phyloP scores from a whole-genome alignment of 2,797 vertebrate species.

The Oryzias sinensis region DNA sequence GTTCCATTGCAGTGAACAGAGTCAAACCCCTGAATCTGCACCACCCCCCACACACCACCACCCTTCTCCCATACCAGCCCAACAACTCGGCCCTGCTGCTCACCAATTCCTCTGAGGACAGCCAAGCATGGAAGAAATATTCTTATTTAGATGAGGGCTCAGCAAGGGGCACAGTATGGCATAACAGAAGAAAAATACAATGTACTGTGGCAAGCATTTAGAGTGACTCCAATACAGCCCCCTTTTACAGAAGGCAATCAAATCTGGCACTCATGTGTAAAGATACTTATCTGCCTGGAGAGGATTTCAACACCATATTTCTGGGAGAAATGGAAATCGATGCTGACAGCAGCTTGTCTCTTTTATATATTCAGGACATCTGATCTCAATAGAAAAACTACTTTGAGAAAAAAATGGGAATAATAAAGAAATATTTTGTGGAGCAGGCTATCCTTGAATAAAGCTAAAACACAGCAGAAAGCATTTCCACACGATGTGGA shows the following conservation, averaged over 20 bases:
- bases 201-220: slow-evolving; percentile 61
- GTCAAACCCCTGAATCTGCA: slow-evolving; percentile 17
- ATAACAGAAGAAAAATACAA: slow-evolving; percentile 69
- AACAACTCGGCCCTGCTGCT: slow-evolving; percentile 51
- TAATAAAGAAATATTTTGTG: slow-evolving; percentile 61
- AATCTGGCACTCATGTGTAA: slow-evolving; percentile 83
- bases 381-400: slow-evolving; percentile 79
- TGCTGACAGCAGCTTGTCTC: slow-evolving; percentile 80
- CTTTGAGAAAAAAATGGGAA: slow-evolving; percentile 43
- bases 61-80: slow-evolving; percentile 16
- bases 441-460: slow-evolving; percentile 59
- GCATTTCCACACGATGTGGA: slow-evolving; percentile 23
- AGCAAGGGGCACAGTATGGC: slow-evolving; percentile 59
- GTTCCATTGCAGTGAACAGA: slow-evolving; percentile 58
- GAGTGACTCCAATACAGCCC: slow-evolving; percentile 68
- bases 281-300: slow-evolving; percentile 83
- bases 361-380: slow-evolving; percentile 73
- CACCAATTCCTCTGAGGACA: slow-evolving; percentile 62
- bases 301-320: slow-evolving; percentile 83
- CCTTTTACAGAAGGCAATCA: slow-evolving; percentile 80
- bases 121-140: slow-evolving; percentile 75
- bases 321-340: slow-evolving; percentile 78
- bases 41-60: slow-evolving; percentile 4
- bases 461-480: slow-evolving; percentile 45
- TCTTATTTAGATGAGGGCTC: slow-evolving; percentile 72